phyloP scores from a whole-genome alignment of 1,140 invertebrate species.

The Calosoma granatense region DNA sequence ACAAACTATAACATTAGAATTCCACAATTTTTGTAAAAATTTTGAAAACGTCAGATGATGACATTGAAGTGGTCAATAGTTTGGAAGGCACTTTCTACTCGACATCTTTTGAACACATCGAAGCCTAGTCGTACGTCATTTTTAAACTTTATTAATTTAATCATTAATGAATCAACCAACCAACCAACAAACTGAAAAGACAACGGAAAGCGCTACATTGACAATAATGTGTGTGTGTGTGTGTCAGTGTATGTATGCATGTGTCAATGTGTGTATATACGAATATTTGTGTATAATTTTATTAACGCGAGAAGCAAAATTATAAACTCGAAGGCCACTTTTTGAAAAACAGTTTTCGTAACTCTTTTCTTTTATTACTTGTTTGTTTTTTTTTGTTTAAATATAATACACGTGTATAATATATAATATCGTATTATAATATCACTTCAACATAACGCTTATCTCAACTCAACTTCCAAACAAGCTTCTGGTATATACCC shows the following conservation, averaged over 20 bases:
- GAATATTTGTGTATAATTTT: neutral
- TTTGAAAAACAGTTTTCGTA: conserved; percentile 15
- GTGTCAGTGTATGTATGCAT: no score
- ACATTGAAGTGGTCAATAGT: conserved; percentile 33
- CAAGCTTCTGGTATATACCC: conserved; percentile 24
- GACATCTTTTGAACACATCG: conserved; percentile 34
- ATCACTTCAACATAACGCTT: conserved; percentile 15
- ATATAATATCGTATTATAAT: conserved; percentile 10
- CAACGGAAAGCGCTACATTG: no score
- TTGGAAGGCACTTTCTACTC: conserved; percentile 37
- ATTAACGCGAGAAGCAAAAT: conserved; percentile 16
- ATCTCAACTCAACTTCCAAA: conserved; percentile 15
- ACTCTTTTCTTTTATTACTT: neutral
- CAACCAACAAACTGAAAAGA: no score
- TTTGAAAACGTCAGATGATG: conserved; percentile 30
- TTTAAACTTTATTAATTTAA: neutral
- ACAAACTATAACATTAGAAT: conserved; percentile 26
- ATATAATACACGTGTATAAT: neutral
- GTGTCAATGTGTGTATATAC: no score
- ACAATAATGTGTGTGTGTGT: no score
- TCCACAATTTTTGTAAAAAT: conserved; percentile 29
- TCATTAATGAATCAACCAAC: no score
- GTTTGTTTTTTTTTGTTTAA: neutral
- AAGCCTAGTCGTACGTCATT: conserved; percentile 28
- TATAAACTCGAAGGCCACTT: conserved; percentile 18